Percentiles rank a stretch among this genome's conserved stretches.
phyloP scores from a whole-genome alignment of 92 coral and sea anemone species.

The Epizoanthus stellaris region DNA sequence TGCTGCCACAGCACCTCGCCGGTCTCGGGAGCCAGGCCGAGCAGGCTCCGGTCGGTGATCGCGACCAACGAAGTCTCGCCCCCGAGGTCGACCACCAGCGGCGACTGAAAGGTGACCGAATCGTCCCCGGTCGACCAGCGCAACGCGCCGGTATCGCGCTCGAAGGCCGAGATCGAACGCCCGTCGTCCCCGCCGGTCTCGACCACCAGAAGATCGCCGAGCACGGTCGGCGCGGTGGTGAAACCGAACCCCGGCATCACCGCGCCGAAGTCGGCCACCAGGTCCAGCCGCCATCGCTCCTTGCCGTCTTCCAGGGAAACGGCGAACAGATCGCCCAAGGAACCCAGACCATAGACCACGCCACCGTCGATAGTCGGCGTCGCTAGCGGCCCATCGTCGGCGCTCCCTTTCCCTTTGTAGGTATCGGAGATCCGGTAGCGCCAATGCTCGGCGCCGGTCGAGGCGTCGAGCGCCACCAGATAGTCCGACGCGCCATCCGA shows the following conservation, averaged over 20 bases:
- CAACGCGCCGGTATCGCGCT: neutral
- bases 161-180: neutral
- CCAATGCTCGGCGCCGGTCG: neutral
- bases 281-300: neutral
- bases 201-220: neutral
- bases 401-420: neutral
- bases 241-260: neutral
- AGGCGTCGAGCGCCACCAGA: neutral
- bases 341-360: neutral
- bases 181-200: neutral
- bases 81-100: neutral
- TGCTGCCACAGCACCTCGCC: neutral
- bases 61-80: neutral
- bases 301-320: neutral
- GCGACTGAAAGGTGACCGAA: neutral
- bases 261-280: neutral
- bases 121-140: neutral
- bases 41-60: neutral
- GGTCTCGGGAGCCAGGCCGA: neutral
- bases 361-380: neutral
- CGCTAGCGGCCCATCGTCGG: neutral
- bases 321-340: neutral
- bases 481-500: neutral
- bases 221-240: neutral
- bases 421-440: slow-evolving; percentile 1